phyloP scores from a whole-genome alignment of 1,140 invertebrate species.

The Whitmania pigra region DNA sequence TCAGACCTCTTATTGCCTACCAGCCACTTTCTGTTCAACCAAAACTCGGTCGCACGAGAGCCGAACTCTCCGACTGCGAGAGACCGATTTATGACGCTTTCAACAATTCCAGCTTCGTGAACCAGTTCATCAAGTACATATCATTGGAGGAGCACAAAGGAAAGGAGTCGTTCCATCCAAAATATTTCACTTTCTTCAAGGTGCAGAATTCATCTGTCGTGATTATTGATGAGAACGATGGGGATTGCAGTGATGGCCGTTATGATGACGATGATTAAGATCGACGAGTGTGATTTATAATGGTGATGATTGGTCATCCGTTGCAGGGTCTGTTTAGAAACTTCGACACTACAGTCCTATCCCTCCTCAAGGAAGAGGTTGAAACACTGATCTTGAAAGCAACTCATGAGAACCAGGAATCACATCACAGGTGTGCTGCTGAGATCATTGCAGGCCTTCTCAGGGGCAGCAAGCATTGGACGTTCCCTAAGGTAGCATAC shows the following conservation, averaged over 20 bases:
- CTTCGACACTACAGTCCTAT: slow-evolving; percentile 55
- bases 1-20: slow-evolving; percentile 47
- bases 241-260: no score
- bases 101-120: slow-evolving; percentile 54
- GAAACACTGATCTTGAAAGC: slow-evolving; percentile 53
- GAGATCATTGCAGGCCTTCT: slow-evolving; percentile 64
- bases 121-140: slow-evolving; percentile 59
- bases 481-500: slow-evolving; percentile 49
- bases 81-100: slow-evolving; percentile 58
- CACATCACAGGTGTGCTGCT: slow-evolving; percentile 65
- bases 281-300: no score
- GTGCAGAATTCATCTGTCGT: slow-evolving; percentile 27
- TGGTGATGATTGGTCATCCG: background rate
- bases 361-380: slow-evolving; percentile 54
- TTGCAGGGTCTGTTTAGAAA: slow-evolving; percentile 63
- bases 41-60: slow-evolving; percentile 42
- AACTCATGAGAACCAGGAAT: slow-evolving; percentile 56
- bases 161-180: slow-evolving; percentile 61
- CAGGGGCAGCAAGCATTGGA: slow-evolving; percentile 69
- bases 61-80: slow-evolving; percentile 45
- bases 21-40: slow-evolving; percentile 54
- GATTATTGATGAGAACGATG: no score
- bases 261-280: no score
- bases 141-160: slow-evolving; percentile 76
- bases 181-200: slow-evolving; percentile 58